These are phyloP conservation scores for Chelonoidis abingdonii DNA, from an alignment of 2,113 vertebrate species.

Conservation along the genomic window DNA sequence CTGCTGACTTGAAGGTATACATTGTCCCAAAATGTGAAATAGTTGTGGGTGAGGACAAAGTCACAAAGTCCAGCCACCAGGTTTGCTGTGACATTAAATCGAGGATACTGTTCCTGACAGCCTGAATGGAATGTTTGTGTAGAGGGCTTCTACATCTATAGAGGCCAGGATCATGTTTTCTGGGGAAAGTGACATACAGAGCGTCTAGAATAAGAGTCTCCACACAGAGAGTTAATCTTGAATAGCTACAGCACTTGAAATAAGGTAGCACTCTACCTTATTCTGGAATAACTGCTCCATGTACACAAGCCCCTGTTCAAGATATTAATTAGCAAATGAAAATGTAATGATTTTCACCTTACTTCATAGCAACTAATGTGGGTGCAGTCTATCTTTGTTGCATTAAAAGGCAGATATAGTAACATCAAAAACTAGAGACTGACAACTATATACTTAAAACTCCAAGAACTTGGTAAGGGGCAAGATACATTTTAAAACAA, in stretches of 20 bases:
- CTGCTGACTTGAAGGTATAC: no score
- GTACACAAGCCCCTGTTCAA: neutral
- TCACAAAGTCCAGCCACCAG: no score
- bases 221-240: neutral
- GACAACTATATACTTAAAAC: neutral
- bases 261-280: neutral
- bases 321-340: neutral
- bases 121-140: no score
- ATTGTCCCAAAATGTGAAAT: no score
- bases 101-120: no score
- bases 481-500: neutral
- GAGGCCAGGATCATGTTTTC: no score
- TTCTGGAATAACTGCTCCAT: conserved; percentile 2
- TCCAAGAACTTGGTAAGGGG: neutral
- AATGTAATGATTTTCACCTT: neutral
- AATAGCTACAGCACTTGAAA: neutral
- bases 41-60: no score
- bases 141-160: no score
- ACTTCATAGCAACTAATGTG: neutral
- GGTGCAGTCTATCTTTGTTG: neutral
- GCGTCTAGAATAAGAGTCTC: neutral
- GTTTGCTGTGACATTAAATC: no score
- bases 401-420: neutral
- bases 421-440: neutral
- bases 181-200: neutral